Evolutionary conservation across 1,140 invertebrate genomes (phyloP).

Genomic region (Luehdorfia chinensis): DNA sequence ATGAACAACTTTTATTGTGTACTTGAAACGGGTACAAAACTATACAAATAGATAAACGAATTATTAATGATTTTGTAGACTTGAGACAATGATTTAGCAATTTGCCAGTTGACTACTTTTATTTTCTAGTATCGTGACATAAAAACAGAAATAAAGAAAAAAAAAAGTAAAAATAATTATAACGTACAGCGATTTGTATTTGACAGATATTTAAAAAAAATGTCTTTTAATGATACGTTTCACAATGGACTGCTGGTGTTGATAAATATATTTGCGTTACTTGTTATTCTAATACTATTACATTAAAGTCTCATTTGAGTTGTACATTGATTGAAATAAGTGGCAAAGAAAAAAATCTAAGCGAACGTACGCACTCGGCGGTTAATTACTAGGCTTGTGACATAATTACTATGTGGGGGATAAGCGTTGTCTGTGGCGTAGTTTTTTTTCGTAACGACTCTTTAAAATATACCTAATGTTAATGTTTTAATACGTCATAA

Average conservation of each 20-base stretch:
- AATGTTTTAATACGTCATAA: too few species aligned
- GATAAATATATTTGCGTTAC: constrained; percentile 5
- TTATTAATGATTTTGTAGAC: too few species aligned
- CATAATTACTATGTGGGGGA: constrained; percentile 51
- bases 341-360: constrained; percentile 32
- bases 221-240: constrained; percentile 50
- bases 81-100: too few species aligned
- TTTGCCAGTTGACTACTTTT: too few species aligned
- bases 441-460: constrained; percentile 37
- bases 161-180: constrained; percentile 33
- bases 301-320: constrained; percentile 35
- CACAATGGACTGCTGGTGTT: constrained; percentile 27
- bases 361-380: constrained; percentile 36
- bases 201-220: constrained; percentile 48
- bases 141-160: too few species aligned
- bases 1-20: too few species aligned
- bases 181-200: constrained; percentile 44
- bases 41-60: too few species aligned
- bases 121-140: too few species aligned
- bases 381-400: constrained; percentile 55
- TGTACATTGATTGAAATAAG: constrained; percentile 23
- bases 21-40: too few species aligned
- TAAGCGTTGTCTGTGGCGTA: constrained; percentile 26
- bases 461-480: too few species aligned
- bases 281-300: constrained; percentile 21